Percentiles rank a stretch among this genome's conserved stretches.
Conservation (phyloP, 2,888 invertebrate species). For the Orchestes rusci region DNA sequence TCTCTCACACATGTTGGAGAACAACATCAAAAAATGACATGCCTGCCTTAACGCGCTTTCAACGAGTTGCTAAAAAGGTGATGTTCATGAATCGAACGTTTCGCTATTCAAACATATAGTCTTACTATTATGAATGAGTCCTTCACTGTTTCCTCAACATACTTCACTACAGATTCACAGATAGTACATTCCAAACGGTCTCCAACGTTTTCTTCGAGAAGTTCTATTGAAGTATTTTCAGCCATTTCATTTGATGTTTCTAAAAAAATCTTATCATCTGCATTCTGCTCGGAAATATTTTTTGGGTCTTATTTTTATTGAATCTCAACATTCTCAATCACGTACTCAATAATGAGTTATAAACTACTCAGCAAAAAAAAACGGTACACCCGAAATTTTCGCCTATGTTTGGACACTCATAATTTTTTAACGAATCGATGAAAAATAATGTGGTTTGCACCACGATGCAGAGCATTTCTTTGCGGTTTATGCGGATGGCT, state of each 20-base stretch:
- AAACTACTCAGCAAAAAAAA: not conserved
- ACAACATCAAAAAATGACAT: slow-evolving; percentile 2
- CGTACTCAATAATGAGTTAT: not conserved
- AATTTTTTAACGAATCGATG: no score
- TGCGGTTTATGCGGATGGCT: no score
- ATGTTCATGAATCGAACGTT: not conserved
- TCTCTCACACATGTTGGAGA: slow-evolving; percentile 2
- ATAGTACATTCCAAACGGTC: slow-evolving; percentile 7
- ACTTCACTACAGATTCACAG: slow-evolving; percentile 12
- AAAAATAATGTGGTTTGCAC: no score
- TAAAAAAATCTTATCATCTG: not conserved
- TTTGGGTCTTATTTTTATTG: no score
- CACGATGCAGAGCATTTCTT: no score
- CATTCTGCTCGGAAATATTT: not conserved
- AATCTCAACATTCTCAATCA: not conserved
- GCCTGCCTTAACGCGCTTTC: slow-evolving; percentile 3
- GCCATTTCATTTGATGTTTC: not conserved
- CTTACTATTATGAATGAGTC: slow-evolving; percentile 6
- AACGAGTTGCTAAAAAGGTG: slow-evolving; percentile 5
- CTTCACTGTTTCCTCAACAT: slow-evolving; percentile 7
- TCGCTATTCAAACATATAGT: not conserved
- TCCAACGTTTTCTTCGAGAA: slow-evolving; percentile 1
- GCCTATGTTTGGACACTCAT: no score
- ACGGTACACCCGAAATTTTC: no score
- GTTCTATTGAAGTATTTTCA: no score